These are phyloP conservation scores for Myotis brandtii DNA, from an alignment of 2,113 vertebrate species.

Conservation along the genomic window DNA sequence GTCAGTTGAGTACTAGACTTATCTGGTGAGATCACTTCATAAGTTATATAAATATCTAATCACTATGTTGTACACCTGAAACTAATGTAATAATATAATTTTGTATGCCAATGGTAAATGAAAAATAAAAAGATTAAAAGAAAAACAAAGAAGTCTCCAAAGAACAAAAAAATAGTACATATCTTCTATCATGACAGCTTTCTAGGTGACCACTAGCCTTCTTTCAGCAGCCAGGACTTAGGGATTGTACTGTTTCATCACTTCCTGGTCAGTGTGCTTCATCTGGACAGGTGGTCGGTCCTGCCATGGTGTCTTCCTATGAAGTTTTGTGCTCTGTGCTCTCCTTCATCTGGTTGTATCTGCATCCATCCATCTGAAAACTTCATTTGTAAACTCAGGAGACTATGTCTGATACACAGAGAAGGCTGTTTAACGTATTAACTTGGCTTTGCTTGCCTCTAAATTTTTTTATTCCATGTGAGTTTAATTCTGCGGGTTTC, in stretches of 20 bases:
- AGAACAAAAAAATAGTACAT: not conserved
- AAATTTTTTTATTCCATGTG: not conserved
- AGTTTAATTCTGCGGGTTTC: not conserved
- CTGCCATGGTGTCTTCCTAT: not conserved
- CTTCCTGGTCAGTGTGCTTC: not conserved
- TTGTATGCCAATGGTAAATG: not conserved
- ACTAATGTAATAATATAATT: not conserved
- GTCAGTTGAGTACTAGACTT: not conserved
- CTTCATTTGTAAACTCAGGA: not conserved
- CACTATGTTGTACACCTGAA: not conserved
- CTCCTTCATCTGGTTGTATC: not conserved
- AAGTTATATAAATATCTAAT: not conserved
- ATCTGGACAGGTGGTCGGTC: not conserved
- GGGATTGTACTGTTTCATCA: not conserved
- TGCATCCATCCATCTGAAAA: not conserved
- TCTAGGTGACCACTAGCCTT: not conserved
- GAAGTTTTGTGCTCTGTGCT: not conserved
- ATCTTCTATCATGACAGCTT: not conserved
- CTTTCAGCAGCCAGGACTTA: not conserved
- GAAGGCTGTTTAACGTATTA: not conserved
- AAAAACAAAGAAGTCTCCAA: not conserved
- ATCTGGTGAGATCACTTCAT: not conserved
- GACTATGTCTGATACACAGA: not conserved
- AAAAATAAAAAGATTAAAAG: not conserved
- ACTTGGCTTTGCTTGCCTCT: not conserved